Conservation (phyloP, 2,113 vertebrate genomes). For the Microcebus jonahi region DNA sequence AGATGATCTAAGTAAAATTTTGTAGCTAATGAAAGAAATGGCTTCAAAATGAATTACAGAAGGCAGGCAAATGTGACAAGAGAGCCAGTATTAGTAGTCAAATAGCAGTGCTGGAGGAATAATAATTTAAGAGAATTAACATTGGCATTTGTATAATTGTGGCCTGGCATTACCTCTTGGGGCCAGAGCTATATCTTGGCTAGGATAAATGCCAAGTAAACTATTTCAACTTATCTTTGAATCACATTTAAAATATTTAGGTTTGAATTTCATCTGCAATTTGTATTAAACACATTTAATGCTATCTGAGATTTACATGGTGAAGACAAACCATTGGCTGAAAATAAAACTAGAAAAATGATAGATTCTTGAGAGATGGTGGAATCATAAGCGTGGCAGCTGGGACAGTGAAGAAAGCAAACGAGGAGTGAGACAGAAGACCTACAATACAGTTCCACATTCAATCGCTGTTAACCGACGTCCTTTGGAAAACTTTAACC, state of each 20-base stretch:
- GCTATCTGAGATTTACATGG: neutral
- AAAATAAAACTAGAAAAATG: neutral
- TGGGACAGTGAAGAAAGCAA: neutral
- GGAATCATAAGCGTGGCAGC: neutral
- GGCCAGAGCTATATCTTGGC: neutral
- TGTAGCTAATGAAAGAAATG: neutral
- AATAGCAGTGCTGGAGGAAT: neutral
- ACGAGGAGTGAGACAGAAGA: neutral
- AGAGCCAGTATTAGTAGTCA: neutral
- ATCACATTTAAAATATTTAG: neutral
- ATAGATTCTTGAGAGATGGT: conserved; percentile 7
- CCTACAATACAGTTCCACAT: neutral
- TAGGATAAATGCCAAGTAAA: conserved; percentile 38
- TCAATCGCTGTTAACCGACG: neutral
- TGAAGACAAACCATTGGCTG: conserved; percentile 8
- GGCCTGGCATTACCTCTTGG: neutral
- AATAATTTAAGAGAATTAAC: neutral
- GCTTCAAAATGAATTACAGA: neutral
- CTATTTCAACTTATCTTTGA: neutral
- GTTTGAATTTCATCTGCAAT: neutral
- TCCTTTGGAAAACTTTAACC: neutral
- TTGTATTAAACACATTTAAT: neutral
- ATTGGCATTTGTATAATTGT: neutral
- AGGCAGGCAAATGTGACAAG: neutral
- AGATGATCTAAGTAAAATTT: conserved; percentile 1